A percentile compares a stretch with the other conserved stretches of the same genome.
These are phyloP conservation scores for Clarias batrachus DNA, from an alignment of 2,113 vertebrate genomes.

Conservation along the genomic window DNA sequence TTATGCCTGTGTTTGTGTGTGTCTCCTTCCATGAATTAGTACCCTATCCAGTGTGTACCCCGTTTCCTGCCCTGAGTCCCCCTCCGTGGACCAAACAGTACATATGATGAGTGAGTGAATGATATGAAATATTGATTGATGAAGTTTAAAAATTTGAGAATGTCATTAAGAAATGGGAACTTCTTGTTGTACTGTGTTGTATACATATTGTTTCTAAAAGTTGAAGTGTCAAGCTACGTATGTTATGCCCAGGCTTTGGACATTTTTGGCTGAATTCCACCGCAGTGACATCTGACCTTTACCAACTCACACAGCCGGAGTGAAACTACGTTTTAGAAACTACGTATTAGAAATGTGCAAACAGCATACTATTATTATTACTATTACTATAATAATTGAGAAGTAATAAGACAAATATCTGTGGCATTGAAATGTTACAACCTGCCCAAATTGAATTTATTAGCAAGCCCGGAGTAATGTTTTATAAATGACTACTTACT, in stretches of 20 bases:
- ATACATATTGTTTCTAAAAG: background rate
- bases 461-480: conserved; percentile 2
- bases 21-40: too few relatives aligned
- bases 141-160: too few relatives aligned
- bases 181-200: too few relatives aligned
- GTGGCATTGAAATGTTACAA: conserved; percentile 2
- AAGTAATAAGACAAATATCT: background rate
- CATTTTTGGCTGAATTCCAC: background rate
- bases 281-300: background rate
- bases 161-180: too few relatives aligned
- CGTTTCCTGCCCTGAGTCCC: too few relatives aligned
- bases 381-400: background rate
- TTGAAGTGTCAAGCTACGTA: background rate
- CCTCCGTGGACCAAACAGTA: too few relatives aligned
- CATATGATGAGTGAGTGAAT: too few relatives aligned
- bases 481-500: background rate
- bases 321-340: background rate
- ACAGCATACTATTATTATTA: background rate
- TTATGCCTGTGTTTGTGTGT: too few relatives aligned
- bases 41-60: too few relatives aligned
- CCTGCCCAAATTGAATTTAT: background rate
- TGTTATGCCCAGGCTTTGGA: background rate
- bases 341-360: background rate
- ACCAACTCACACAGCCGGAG: background rate
- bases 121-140: too few relatives aligned